These are phyloP conservation scores for Mystacornis crossleyi DNA, from an alignment of 2,113 vertebrate genomes.

Conservation along the genomic window DNA sequence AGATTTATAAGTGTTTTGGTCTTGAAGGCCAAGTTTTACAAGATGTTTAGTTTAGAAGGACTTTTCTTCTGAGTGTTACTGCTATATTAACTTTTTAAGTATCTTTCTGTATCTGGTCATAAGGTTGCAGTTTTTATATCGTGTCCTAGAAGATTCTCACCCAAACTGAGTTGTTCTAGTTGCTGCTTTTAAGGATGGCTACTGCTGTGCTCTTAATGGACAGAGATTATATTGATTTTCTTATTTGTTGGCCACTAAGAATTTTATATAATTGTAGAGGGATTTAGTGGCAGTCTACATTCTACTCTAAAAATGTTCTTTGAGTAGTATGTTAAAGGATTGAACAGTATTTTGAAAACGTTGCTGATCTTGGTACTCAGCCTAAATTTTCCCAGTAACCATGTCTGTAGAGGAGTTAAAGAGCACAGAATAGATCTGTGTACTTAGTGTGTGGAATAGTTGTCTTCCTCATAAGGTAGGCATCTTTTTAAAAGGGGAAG, in stretches of 20 bases:
- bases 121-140: background rate
- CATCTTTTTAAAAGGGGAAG: background rate
- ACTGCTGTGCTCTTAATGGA: background rate
- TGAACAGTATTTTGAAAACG: background rate
- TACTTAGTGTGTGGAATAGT: background rate
- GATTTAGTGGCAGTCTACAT: background rate
- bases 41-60: background rate
- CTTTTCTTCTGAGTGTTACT: background rate
- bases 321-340: background rate
- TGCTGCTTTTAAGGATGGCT: background rate
- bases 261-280: background rate
- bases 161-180: background rate
- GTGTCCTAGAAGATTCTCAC: background rate
- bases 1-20: background rate
- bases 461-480: background rate
- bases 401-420: background rate
- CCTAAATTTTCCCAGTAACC: background rate
- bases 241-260: background rate
- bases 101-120: background rate
- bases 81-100: background rate
- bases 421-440: background rate
- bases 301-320: background rate
- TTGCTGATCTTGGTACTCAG: background rate
- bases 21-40: background rate
- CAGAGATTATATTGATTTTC: background rate